Percentiles rank a stretch among this genome's conserved stretches.
phyloP scores from a whole-genome alignment of 2,888 invertebrate genomes.

The Lasioglossum leucozonium region DNA sequence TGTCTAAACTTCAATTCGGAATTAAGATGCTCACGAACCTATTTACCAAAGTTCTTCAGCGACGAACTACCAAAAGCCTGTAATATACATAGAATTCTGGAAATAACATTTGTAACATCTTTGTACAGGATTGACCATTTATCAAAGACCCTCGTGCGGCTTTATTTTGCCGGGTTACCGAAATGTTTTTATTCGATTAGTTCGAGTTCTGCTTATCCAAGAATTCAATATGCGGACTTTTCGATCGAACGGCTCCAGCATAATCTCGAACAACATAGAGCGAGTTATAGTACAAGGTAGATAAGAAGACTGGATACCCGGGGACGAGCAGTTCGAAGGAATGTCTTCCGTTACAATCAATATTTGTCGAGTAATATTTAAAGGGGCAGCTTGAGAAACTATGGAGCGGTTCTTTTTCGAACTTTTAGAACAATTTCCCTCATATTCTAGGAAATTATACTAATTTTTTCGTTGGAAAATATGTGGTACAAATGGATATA shows the following conservation, averaged over 20 bases:
- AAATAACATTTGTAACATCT: background rate
- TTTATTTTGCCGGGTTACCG: background rate
- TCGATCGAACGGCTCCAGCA: conserved; percentile 7
- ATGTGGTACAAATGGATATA: background rate
- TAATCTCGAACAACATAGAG: conserved; percentile 8
- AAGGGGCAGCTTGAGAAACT: background rate
- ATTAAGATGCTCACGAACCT: background rate
- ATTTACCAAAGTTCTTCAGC: background rate
- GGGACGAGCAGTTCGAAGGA: background rate
- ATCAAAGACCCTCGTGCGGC: background rate
- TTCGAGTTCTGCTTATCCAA: conserved; percentile 21
- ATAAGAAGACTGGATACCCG: background rate
- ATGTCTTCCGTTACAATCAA: background rate
- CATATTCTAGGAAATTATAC: background rate
- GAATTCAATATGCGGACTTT: conserved; percentile 32
- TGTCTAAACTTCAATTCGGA: background rate
- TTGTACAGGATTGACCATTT: background rate
- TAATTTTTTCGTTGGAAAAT: background rate
- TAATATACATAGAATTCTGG: background rate
- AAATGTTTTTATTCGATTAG: conserved; percentile 44
- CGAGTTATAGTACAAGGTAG: background rate
- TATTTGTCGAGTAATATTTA: background rate
- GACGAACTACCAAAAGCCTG: background rate
- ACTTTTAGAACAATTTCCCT: background rate
- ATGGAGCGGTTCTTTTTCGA: background rate